Conservation (phyloP, 2,888 invertebrate species). For the Craniophora ligustri region DNA sequence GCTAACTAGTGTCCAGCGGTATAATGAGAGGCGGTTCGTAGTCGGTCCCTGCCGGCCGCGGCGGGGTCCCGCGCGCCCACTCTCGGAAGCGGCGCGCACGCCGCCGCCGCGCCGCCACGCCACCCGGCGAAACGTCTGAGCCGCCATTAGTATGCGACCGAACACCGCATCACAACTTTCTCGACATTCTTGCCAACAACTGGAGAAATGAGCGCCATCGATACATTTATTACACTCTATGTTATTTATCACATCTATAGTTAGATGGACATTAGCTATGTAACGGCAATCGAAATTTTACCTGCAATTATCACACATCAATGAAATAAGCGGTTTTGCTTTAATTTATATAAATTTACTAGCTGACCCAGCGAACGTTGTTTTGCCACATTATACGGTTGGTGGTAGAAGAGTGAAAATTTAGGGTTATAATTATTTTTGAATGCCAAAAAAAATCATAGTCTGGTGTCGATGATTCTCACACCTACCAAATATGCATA, state of each 20-base stretch:
- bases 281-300: neutral
- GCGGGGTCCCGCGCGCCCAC: constrained; percentile 53
- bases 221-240: constrained; percentile 67
- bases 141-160: constrained; percentile 85
- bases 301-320: neutral
- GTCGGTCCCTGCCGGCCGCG: constrained; percentile 50
- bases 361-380: too few species aligned
- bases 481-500: too few species aligned
- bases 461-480: too few species aligned
- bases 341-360: too few species aligned
- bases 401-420: too few species aligned
- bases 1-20: constrained; percentile 81
- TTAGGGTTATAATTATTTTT: too few species aligned
- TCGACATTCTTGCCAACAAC: constrained; percentile 85
- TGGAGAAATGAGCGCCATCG: constrained; percentile 83
- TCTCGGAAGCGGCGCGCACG: constrained; percentile 49
- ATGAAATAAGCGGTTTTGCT: neutral
- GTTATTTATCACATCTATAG: constrained; percentile 44
- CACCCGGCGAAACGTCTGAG: constrained; percentile 72
- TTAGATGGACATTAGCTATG: neutral
- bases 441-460: too few species aligned
- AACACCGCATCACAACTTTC: constrained; percentile 86
- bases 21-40: constrained; percentile 66
- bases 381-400: too few species aligned
- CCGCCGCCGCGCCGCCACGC: too few species aligned